Conservation (phyloP, 2,797 vertebrate species). For the Coluber constrictor region DNA sequence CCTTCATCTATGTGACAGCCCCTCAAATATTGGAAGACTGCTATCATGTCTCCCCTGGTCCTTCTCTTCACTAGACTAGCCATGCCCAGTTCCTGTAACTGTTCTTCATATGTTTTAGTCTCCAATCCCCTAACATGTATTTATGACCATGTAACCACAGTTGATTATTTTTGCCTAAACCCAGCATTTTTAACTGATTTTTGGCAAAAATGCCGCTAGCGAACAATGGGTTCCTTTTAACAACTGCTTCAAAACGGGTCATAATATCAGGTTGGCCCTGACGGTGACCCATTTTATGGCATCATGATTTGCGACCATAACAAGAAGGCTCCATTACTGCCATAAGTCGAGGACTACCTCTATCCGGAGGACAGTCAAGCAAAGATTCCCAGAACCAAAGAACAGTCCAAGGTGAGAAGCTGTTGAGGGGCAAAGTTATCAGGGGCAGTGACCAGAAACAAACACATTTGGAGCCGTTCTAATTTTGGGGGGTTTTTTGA, state of each 20-base stretch:
- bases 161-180: not conserved
- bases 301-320: not conserved
- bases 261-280: not conserved
- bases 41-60: too few species aligned
- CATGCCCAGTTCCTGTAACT: too few species aligned
- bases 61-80: too few species aligned
- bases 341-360: not conserved
- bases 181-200: not conserved
- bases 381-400: not conserved
- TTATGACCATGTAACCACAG: not conserved
- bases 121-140: not conserved
- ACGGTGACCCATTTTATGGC: not conserved
- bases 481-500: not conserved
- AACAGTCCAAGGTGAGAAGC: not conserved
- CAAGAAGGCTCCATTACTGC: not conserved
- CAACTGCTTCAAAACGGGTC: not conserved
- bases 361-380: not conserved
- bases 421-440: not conserved
- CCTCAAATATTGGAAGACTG: too few species aligned
- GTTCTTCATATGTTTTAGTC: too few species aligned
- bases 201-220: not conserved
- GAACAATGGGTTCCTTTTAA: not conserved
- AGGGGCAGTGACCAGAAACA: not conserved
- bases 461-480: not conserved
- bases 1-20: too few species aligned